A percentile compares a stretch with the other conserved stretches of the same genome.
These are phyloP conservation scores for Monodelphis domestica DNA, from an alignment of 2,797 vertebrate species.

Conservation along the genomic window DNA sequence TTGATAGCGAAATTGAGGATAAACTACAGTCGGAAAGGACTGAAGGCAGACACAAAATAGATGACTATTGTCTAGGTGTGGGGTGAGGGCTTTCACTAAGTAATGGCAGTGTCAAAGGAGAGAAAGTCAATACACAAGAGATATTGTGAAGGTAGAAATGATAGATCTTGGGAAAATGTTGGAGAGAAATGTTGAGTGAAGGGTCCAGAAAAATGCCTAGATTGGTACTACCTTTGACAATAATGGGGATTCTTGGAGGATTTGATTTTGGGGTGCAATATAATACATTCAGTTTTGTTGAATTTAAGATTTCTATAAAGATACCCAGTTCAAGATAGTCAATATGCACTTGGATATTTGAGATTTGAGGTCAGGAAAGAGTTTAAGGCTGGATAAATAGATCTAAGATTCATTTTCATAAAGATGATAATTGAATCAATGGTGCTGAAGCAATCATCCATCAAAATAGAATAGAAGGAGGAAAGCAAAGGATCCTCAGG, in stretches of 20 bases:
- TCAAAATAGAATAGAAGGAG: neutral
- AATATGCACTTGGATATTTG: neutral
- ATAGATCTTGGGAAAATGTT: neutral
- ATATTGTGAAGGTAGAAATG: neutral
- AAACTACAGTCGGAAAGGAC: neutral
- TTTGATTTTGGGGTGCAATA: neutral
- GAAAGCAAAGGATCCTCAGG: neutral
- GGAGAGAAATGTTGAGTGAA: neutral
- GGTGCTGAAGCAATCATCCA: neutral
- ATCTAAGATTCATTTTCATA: neutral
- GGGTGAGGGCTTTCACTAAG: neutral
- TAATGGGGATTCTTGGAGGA: neutral
- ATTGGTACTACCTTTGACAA: neutral
- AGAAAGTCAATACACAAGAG: neutral
- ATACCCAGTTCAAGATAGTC: neutral
- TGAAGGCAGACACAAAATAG: neutral
- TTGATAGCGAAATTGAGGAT: neutral
- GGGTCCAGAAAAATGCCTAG: neutral
- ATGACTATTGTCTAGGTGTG: neutral
- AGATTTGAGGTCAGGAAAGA: neutral
- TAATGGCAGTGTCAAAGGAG: neutral
- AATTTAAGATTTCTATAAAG: neutral
- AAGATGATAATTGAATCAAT: neutral
- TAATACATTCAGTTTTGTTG: neutral
- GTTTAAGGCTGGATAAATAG: neutral